Percentiles rank a stretch among this genome's conserved stretches.
phyloP scores from a whole-genome alignment of 2,797 vertebrate species.

The Ataeniobius toweri region DNA sequence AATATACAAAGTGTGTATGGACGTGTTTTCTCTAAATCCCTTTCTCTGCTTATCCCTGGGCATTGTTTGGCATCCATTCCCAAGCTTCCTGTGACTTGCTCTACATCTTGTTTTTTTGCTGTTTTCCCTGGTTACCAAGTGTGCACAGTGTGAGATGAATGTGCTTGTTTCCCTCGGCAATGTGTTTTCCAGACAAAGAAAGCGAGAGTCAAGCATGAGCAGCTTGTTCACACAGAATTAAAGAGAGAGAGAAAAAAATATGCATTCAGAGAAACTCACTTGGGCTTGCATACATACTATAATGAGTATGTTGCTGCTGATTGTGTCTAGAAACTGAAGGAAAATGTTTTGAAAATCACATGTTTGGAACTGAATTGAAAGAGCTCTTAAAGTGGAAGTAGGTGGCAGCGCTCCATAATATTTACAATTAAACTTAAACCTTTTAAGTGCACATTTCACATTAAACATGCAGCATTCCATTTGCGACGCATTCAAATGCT shows the following conservation, averaged over 20 bases:
- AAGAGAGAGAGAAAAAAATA: neutral
- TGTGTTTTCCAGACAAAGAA: constrained; percentile 37
- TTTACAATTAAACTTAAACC: neutral
- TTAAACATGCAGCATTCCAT: neutral
- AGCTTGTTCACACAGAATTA: constrained; percentile 4
- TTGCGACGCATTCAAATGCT: neutral
- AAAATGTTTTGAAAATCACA: constrained; percentile 2
- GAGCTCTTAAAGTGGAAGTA: neutral
- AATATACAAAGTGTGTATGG: neutral
- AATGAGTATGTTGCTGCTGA: neutral
- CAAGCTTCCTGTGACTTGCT: constrained; percentile 20
- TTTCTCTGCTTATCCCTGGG: constrained; percentile 42
- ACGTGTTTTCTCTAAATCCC: constrained; percentile 36
- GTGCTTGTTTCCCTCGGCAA: constrained; percentile 57
- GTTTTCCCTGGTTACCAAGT: constrained; percentile 62
- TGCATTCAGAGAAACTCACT: constrained; percentile 1
- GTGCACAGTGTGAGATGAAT: constrained; percentile 61
- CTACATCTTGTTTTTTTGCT: neutral
- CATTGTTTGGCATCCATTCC: constrained; percentile 51
- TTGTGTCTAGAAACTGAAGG: neutral
- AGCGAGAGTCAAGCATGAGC: constrained; percentile 6
- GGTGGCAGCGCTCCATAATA: neutral
- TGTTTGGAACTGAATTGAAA: neutral
- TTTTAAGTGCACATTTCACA: neutral
- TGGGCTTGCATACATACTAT: neutral